Base-by-base conservation (phyloP, 2,113 vertebrate species). In the Forbesichthys agassizii region DNA sequence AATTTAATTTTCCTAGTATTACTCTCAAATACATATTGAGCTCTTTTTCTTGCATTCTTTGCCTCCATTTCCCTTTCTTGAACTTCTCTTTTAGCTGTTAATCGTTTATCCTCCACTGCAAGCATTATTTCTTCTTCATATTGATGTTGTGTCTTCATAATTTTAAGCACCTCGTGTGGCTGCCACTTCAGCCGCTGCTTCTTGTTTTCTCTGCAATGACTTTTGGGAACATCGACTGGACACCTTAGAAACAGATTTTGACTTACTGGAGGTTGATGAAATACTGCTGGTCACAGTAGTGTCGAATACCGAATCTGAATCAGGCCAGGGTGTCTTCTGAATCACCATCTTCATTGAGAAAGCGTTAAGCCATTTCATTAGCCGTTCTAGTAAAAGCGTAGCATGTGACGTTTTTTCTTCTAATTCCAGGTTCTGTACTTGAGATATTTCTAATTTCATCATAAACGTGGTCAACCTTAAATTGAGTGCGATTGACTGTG, bases 41-140 rank as follows among this genome's bases (percentile, higher is more conserved):
- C 57, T 33, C 10, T 55, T 69, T 73, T 65, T 58, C 27, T 67
- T 27, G 68, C 63, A 49, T 36, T 74, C 16, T 74, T 67, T 10
- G 67, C 71, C 52, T 74, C 77, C 1, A 70, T 66, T 53, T 56
- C 67, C 48, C 13, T 74, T 74, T 80, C 73, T 55, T 72, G 9
- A 48, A 9, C 60, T 70, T 79, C 73, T 68, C 55, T 68, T 9
- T 71, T 7, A 16, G 73, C 69, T 1, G 10, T 64, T 16, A 72
- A 63, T 11, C 6, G 75, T 64, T 75, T 0, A 33, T 75, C 68
- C 1, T 75, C 73, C 52, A 48, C 77, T 42, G 71, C 60, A 27
- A 72, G 73, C 60, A 58, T 49, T 13, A 79, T 79, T 46, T 64
- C 73, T 27, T 72, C 64, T 52, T 74, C 48, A 20, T 48, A 46